Conservation (phyloP, 2,888 invertebrate genomes). For the Cephus pygmeus region DNA sequence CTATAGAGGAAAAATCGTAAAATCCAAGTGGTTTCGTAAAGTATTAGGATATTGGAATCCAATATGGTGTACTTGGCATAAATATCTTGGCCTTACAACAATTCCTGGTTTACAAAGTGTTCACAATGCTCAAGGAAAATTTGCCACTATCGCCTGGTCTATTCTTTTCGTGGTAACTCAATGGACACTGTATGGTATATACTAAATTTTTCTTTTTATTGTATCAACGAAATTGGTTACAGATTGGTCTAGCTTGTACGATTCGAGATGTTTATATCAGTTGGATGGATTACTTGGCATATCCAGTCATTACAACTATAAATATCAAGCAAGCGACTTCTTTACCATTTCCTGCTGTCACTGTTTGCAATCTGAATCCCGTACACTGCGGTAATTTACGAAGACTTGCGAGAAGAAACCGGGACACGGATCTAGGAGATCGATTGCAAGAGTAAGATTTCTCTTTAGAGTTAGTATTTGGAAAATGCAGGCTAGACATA, state of each 20-base stretch:
- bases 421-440: slow-evolving; percentile 17
- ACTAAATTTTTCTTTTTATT: neutral
- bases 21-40: slow-evolving; percentile 4
- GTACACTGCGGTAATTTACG: slow-evolving; percentile 28
- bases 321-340: slow-evolving; percentile 24
- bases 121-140: slow-evolving; percentile 18
- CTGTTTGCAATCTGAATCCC: slow-evolving; percentile 31
- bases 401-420: slow-evolving; percentile 15
- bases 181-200: neutral
- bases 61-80: slow-evolving; percentile 15
- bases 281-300: slow-evolving; percentile 25
- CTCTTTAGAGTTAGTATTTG: neutral
- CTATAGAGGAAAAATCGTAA: neutral
- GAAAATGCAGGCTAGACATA: neutral
- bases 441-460: slow-evolving; percentile 16
- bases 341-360: slow-evolving; percentile 26
- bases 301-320: slow-evolving; percentile 30
- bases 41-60: slow-evolving; percentile 10
- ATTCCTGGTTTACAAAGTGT: slow-evolving; percentile 29
- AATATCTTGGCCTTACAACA: slow-evolving; percentile 18
- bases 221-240: neutral
- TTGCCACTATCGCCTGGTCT: slow-evolving; percentile 22
- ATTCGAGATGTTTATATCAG: slow-evolving; percentile 25
- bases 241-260: slow-evolving; percentile 26
- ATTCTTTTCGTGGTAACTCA: slow-evolving; percentile 15